These are phyloP conservation scores for Sesamia nonagrioides DNA, from an alignment of 1,140 invertebrate species.

Conservation along the genomic window DNA sequence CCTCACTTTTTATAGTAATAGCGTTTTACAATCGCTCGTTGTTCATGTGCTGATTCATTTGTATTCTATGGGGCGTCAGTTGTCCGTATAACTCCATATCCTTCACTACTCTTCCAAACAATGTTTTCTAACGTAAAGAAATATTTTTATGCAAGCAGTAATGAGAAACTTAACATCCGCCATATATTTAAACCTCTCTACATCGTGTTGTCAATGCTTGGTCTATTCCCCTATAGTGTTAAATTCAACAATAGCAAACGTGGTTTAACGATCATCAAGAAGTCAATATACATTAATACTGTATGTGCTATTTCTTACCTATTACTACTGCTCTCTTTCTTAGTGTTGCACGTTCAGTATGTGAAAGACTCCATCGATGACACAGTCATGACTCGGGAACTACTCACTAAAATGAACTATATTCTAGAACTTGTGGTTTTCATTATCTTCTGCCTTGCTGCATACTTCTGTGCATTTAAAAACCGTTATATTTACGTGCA, in stretches of 20 bases:
- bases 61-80: not conserved
- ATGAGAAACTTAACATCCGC: slow-evolving; percentile 49
- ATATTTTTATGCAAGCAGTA: slow-evolving; percentile 27
- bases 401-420: slow-evolving; percentile 74
- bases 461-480: slow-evolving; percentile 65
- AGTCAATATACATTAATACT: slow-evolving; percentile 71
- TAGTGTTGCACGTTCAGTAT: slow-evolving; percentile 61
- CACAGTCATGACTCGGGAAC: slow-evolving; percentile 60
- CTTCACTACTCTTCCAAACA: not conserved
- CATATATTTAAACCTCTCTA: slow-evolving; percentile 72
- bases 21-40: slow-evolving; percentile 15
- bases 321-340: slow-evolving; percentile 60
- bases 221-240: slow-evolving; percentile 71
- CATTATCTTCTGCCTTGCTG: slow-evolving; percentile 58
- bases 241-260: slow-evolving; percentile 63
- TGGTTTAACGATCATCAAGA: slow-evolving; percentile 58
- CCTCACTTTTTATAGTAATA: slow-evolving; percentile 16
- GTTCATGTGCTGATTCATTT: slow-evolving; percentile 12
- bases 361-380: slow-evolving; percentile 60
- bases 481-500: slow-evolving; percentile 67
- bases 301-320: slow-evolving; percentile 62
- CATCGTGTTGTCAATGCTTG: slow-evolving; percentile 62
- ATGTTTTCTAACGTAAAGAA: slow-evolving; percentile 53
- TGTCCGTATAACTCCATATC: not conserved
- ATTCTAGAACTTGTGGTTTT: slow-evolving; percentile 65